phyloP scores from a whole-genome alignment of 2,797 vertebrate genomes.

The Zalophus californianus region DNA sequence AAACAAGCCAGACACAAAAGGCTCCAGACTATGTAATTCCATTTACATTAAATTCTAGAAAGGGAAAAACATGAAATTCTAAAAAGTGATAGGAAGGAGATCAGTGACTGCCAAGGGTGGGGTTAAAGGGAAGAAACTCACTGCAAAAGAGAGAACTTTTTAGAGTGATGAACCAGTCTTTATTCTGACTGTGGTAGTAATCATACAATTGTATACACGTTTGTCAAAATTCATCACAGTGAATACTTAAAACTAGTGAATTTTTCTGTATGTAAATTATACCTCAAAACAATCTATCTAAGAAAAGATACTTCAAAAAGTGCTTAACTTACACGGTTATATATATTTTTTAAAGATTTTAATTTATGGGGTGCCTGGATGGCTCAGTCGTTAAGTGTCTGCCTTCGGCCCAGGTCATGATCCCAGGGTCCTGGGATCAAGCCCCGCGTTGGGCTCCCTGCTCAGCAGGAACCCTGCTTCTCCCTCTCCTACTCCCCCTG shows the following conservation, averaged over 20 bases:
- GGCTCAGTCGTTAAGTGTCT: too few relatives aligned
- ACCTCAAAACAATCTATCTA: not conserved
- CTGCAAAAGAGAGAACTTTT: not conserved
- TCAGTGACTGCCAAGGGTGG: not conserved
- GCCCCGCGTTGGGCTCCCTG: too few relatives aligned
- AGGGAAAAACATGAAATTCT: not conserved
- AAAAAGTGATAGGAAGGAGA: not conserved
- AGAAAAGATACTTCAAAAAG: not conserved
- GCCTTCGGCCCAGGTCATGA: too few relatives aligned
- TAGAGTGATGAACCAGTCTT: not conserved
- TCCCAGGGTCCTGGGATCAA: too few relatives aligned
- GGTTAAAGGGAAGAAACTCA: not conserved
- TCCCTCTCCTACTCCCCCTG: too few relatives aligned
- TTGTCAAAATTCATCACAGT: not conserved
- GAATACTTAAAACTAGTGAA: not conserved
- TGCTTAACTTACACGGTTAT: not conserved
- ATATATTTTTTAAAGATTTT: not conserved
- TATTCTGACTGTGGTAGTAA: not conserved
- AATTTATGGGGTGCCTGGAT: too few relatives aligned
- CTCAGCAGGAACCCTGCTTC: too few relatives aligned
- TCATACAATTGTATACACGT: not conserved
- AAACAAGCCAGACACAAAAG: not conserved
- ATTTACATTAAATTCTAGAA: not conserved
- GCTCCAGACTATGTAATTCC: not conserved
- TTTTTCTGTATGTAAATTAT: not conserved